Base-by-base conservation (phyloP, 2,113 vertebrate genomes). In the Coturnix japonica region DNA sequence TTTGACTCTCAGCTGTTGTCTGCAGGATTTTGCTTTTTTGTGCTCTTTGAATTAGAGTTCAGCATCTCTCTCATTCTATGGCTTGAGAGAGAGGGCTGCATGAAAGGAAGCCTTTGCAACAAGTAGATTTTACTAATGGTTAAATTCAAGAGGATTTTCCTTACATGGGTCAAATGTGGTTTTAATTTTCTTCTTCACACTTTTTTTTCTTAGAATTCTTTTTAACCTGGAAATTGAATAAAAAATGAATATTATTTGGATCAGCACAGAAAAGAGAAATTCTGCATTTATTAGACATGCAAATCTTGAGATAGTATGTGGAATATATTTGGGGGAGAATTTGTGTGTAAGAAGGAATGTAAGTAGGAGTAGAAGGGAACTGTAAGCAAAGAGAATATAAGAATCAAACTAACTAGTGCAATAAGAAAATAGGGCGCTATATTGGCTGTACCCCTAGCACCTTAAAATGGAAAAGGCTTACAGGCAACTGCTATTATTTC, bases 381-480 rank as follows among this genome's bases (percentile, higher is more conserved):
- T 63, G 28, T 39, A 46, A 28, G 59, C 39, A 57, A 70, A 28
- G 28, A 75, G 41, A 18, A 65, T 56, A 28, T 31, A 44, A n/a
- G 64, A 79, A 74, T 37, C 31, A 64, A 22, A 63, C 28, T 19
- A 63, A 37, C 37, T 28, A 39, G 11, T 39, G 57, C 51, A 43
- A 61, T 54, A 56, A 54, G 14, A 18, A 54, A 54, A 31, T 10
- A 19, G 4, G 44, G 57, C 44, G 13, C 18, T 56, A 4, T 41
- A 4, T 28, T 17, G 15, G 14, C 16, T 43, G 5, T 30, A 54
- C 0, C 7, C 17, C 5, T 12, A 30, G 3, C 15, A 26, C 13
- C 6, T 12, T 33, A 11, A 59, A 39, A 15, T 69, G 9, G 17
- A 69, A 23, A 15, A 80, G 30, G 17, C 20, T 53, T 88, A 11